Conservation (phyloP, 2,888 invertebrate species). For the Fragum fragum region DNA sequence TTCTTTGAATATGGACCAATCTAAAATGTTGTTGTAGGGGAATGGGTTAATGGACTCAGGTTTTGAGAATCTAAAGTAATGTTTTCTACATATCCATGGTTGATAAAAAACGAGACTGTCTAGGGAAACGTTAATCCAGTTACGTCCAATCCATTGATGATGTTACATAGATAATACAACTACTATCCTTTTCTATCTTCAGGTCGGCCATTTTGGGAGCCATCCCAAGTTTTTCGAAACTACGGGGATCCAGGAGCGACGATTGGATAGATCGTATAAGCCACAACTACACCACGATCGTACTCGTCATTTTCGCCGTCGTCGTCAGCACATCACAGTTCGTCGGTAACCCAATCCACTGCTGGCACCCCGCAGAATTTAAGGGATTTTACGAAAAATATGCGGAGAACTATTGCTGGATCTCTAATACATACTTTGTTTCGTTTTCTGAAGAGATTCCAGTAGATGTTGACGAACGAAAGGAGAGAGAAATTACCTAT, state of each 20-base stretch:
- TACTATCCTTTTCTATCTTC: constrained; percentile 44
- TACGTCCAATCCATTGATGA: not conserved
- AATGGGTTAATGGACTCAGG: too few species aligned
- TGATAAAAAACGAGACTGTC: too few species aligned
- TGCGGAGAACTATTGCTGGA: constrained; percentile 79
- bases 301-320: constrained; percentile 80
- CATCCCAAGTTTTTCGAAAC: constrained; percentile 75
- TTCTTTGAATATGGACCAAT: too few species aligned
- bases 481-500: constrained; percentile 76
- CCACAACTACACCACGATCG: constrained; percentile 78
- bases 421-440: constrained; percentile 79
- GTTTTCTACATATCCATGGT: too few species aligned
- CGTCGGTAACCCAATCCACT: constrained; percentile 80
- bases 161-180: not conserved
- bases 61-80: too few species aligned
- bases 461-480: constrained; percentile 65
- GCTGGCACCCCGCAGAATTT: constrained; percentile 80
- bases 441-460: constrained; percentile 75
- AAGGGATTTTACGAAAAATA: constrained; percentile 76
- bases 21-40: too few species aligned
- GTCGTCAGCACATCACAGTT: constrained; percentile 80
- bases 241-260: constrained; percentile 78
- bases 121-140: too few species aligned
- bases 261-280: constrained; percentile 82
- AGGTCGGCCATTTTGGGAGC: constrained; percentile 75